phyloP scores from a whole-genome alignment of 2,113 vertebrate species.

The Elanoides forficatus region DNA sequence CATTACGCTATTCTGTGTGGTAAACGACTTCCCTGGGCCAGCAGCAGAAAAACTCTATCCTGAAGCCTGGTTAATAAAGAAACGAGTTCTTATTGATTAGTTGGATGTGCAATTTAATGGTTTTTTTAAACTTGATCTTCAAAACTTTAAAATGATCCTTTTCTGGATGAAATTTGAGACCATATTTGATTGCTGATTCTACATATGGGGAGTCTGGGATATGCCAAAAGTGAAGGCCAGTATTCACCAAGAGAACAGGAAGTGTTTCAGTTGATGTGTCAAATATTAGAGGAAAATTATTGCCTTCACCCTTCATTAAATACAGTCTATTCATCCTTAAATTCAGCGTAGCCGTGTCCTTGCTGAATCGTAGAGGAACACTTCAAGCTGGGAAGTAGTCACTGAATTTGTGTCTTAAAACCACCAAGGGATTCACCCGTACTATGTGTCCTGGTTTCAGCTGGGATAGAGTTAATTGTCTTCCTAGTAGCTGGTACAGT shows the following conservation, averaged over 20 bases:
- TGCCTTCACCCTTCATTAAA: not conserved
- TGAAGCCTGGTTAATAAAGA: not conserved
- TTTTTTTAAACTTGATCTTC: not conserved
- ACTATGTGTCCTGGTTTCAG: no score
- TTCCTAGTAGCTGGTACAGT: no score
- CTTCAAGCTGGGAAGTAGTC: not conserved
- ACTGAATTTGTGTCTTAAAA: not conserved
- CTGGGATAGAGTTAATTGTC: no score
- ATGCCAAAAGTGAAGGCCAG: not conserved
- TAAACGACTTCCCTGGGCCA: not conserved
- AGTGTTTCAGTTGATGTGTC: not conserved
- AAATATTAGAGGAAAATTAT: not conserved
- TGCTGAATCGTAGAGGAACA: not conserved
- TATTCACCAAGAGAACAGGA: not conserved
- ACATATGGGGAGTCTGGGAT: not conserved
- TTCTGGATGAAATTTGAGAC: not conserved
- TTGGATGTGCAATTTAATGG: not conserved
- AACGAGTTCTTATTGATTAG: not conserved
- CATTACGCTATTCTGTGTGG: constrained; percentile 1
- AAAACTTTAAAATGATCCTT: not conserved
- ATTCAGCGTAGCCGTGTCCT: not conserved
- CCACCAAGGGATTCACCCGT: not conserved
- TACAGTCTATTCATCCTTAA: not conserved
- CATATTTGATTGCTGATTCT: not conserved
- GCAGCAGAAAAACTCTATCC: constrained; percentile 10